Base-by-base conservation (phyloP, 2,797 vertebrate species). In the Triplophysa bombifrons region DNA sequence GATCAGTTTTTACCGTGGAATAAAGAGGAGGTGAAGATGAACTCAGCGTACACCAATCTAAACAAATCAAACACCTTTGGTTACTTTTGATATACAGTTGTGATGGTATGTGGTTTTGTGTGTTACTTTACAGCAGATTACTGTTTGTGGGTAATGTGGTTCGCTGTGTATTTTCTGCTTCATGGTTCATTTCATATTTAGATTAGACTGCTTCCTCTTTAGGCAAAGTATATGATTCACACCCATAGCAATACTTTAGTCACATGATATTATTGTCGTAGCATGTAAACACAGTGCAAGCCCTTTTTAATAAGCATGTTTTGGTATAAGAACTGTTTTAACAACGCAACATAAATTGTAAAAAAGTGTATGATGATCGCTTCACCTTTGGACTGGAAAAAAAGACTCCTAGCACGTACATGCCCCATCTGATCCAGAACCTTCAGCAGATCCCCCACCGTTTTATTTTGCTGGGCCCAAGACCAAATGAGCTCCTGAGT, bases 381-480 rank as follows among this genome's bases (percentile, higher is more conserved):
- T 56, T 6, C n/a, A 12, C 93, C 91, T 22, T 89, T 60, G 11
- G 80, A 87, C 17, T 55, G 72, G 69, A 95, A 90, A 67, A 95
- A 90, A 65, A 94, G 85, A 65, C 90, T 85, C 75, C 93, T 80
- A 1, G 93, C 94, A 75, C 93, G 88, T 10, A 84, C 84, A 56
- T 95, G 92, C 1, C 90, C 92, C 91, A 93, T 93, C 46, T 92
- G 87, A 22, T 90, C 84, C 10, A 93, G 85, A 63, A 92, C 76
- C 61, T 78, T 77, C 76, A 92, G 76, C 56, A 95, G 88, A 85
- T 95, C 94, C 46, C 85, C 90, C 0, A 95, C 85, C 0, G 89
- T 93, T 56, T 91, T 86, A 73, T 94, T 94, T 84, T 92, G 92
- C 84, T 94, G 94, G 22, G 93, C 93, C 94, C 94, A 95, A 48